phyloP scores from a whole-genome alignment of 2,797 vertebrate genomes.

The Lagorchestes hirsutus region DNA sequence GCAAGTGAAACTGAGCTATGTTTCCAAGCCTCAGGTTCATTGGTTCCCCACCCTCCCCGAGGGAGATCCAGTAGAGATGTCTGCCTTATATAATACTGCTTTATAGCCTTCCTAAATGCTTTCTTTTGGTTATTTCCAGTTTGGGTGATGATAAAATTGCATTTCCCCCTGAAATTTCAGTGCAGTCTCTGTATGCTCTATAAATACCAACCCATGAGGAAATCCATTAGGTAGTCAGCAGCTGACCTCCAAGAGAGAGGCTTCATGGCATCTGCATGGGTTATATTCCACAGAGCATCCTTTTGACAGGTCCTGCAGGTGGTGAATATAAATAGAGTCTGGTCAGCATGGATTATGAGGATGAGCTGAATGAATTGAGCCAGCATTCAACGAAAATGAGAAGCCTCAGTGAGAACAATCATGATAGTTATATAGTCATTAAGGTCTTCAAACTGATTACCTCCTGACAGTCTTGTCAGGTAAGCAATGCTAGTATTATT shows the following conservation, averaged over 20 bases:
- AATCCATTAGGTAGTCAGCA: slow-evolving; percentile 63
- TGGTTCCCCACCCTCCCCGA: background rate
- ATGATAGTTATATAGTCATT: background rate
- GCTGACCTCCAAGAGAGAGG: slow-evolving; percentile 26
- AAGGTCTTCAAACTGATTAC: background rate
- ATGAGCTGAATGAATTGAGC: slow-evolving; percentile 4
- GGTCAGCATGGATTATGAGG: background rate
- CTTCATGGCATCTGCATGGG: background rate
- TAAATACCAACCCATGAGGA: slow-evolving; percentile 71
- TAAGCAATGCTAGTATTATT: background rate
- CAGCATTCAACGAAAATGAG: background rate
- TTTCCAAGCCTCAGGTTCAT: background rate
- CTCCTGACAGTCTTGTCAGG: background rate
- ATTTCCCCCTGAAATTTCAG: slow-evolving; percentile 81
- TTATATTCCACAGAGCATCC: slow-evolving; percentile 6
- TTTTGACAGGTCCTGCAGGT: background rate
- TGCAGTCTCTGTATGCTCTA: slow-evolving; percentile 66
- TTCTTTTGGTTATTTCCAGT: slow-evolving; percentile 66
- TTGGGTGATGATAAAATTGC: slow-evolving; percentile 72
- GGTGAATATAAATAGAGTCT: background rate
- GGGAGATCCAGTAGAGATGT: slow-evolving; percentile 15
- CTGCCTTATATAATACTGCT: slow-evolving; percentile 52
- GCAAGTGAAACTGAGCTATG: background rate
- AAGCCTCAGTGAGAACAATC: background rate
- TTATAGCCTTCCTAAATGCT: slow-evolving; percentile 40